These are phyloP conservation scores for Camponotus pennsylvanicus DNA, from an alignment of 1,140 invertebrate genomes.

Conservation along the genomic window DNA sequence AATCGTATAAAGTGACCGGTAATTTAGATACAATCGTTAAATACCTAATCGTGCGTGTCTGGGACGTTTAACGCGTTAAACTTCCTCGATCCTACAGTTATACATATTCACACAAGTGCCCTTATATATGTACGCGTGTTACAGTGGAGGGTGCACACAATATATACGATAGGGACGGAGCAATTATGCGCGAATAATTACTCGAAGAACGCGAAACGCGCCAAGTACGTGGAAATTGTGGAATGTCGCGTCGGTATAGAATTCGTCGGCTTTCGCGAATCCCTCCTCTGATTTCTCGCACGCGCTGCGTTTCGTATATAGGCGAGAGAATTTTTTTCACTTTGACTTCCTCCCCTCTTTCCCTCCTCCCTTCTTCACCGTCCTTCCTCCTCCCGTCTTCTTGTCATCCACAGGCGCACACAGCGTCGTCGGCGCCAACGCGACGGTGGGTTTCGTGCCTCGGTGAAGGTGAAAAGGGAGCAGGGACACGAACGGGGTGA, in stretches of 20 bases:
- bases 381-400: not conserved
- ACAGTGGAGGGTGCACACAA: not conserved
- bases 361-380: not conserved
- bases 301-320: not conserved
- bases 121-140: not conserved
- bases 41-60: not conserved
- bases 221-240: constrained; percentile 63
- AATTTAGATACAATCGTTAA: not conserved
- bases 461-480: constrained; percentile 19
- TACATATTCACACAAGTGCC: not conserved
- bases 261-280: constrained; percentile 20
- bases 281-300: constrained; percentile 37
- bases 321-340: constrained; percentile 29
- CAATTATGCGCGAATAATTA: constrained; percentile 66
- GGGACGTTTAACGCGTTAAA: not conserved
- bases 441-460: constrained; percentile 26
- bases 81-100: not conserved
- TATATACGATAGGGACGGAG: constrained; percentile 13
- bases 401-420: constrained; percentile 35
- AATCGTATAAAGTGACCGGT: not conserved
- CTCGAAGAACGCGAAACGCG: constrained; percentile 57
- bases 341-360: not conserved
- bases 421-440: not conserved
- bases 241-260: constrained; percentile 50
- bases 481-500: constrained; percentile 39